A percentile compares a stretch with the other conserved stretches of the same genome.
These are phyloP conservation scores for Zosterops lateralis DNA, from an alignment of 2,113 vertebrate species.

Conservation along the genomic window DNA sequence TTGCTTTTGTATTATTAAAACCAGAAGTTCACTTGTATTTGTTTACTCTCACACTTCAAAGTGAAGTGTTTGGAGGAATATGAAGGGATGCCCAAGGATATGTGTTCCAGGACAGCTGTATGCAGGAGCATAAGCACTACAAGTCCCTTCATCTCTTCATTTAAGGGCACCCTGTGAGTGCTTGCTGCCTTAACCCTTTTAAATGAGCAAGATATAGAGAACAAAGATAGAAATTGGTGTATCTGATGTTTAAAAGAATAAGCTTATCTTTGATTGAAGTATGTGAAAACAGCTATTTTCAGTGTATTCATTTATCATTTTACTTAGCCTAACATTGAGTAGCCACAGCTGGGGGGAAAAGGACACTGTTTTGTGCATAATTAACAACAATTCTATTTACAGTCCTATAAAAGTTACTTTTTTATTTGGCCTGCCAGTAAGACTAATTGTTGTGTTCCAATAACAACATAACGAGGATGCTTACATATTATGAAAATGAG, in stretches of 20 bases:
- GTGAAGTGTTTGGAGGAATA: neutral
- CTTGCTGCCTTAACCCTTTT: neutral
- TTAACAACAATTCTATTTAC: neutral
- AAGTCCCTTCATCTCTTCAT: neutral
- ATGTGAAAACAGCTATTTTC: neutral
- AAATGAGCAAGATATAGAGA: neutral
- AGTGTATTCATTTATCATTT: neutral
- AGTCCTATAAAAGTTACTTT: neutral
- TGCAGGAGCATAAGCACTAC: neutral
- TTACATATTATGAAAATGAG: neutral
- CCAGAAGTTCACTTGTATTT: neutral
- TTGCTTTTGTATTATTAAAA: neutral
- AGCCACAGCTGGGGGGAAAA: neutral
- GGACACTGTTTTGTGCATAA: neutral
- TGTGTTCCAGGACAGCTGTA: accelerated
- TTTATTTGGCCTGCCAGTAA: neutral
- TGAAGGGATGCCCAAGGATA: neutral
- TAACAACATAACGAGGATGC: neutral
- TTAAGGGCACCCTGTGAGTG: neutral
- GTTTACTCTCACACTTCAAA: neutral
- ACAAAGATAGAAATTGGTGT: neutral
- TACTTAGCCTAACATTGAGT: neutral
- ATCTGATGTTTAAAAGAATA: neutral
- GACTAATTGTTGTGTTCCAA: neutral
- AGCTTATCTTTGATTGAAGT: neutral